Evolutionary conservation across 2,888 invertebrate species (phyloP).

Genomic region (Parthenolecanium corni): DNA sequence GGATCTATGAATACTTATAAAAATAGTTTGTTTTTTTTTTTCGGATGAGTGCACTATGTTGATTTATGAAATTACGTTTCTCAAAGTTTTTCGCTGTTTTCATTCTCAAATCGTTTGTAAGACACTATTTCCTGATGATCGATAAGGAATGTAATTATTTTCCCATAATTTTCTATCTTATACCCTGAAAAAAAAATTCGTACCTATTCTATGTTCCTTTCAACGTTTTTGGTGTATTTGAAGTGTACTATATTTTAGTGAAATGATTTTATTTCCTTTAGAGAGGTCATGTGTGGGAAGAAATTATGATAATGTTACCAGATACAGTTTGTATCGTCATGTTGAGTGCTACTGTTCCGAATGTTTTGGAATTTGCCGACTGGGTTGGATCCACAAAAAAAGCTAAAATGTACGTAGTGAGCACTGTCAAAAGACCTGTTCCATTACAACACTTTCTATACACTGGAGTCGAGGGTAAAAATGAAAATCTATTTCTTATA

Average conservation of each 20-base stretch:
- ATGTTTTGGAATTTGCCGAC: slow-evolving; percentile 88
- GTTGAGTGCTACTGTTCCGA: slow-evolving; percentile 96
- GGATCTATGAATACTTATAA: not conserved
- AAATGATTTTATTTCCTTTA: slow-evolving; percentile 39
- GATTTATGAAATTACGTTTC: not conserved
- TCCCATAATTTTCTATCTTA: too few species aligned
- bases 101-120: not conserved
- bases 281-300: slow-evolving; percentile 99
- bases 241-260: too few species aligned
- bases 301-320: slow-evolving; percentile 89
- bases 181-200: too few species aligned
- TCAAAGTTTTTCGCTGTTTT: not conserved
- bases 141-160: too few species aligned
- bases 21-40: slow-evolving; percentile 30
- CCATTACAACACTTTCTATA: slow-evolving; percentile 91
- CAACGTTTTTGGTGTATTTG: too few species aligned
- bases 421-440: slow-evolving; percentile 84
- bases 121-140: too few species aligned
- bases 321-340: slow-evolving; percentile 91
- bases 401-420: slow-evolving; percentile 83
- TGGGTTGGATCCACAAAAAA: slow-evolving; percentile 83
- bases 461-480: slow-evolving; percentile 50
- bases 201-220: too few species aligned
- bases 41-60: not conserved
- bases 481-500: slow-evolving; percentile 63